phyloP scores from a whole-genome alignment of 2,113 vertebrate genomes.

The Raja brachyura region DNA sequence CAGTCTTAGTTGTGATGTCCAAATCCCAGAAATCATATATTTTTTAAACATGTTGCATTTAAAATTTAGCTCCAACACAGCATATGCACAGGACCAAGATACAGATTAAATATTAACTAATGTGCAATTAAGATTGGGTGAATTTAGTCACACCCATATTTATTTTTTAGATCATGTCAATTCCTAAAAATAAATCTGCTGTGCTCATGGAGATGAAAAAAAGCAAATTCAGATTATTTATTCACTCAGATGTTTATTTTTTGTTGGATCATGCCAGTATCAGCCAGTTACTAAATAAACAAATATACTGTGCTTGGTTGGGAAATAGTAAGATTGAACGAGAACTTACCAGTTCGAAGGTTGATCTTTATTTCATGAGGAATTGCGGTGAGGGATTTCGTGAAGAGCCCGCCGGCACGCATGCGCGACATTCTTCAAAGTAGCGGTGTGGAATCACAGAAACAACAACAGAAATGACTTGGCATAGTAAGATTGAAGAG shows the following conservation, averaged over 20 bases:
- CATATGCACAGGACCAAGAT: neutral
- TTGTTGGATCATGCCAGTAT: neutral
- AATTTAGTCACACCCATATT: slow-evolving; percentile 17
- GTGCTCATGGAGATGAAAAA: neutral
- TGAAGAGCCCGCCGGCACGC: too few relatives aligned
- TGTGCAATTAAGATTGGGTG: slow-evolving; percentile 1
- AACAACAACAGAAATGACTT: too few relatives aligned
- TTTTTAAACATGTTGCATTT: neutral
- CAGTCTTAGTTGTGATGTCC: neutral
- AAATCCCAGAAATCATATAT: neutral
- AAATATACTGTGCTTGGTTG: neutral
- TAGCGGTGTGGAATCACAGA: too few relatives aligned
- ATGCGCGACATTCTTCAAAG: too few relatives aligned
- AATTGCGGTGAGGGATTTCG: too few relatives aligned
- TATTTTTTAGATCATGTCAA: slow-evolving; percentile 6
- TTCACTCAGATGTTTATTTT: neutral
- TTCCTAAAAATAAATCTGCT: slow-evolving; percentile 6
- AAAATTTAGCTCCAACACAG: neutral
- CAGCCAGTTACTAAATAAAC: neutral
- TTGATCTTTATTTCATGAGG: too few relatives aligned
- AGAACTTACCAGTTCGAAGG: too few relatives aligned
- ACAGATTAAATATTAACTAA: neutral
- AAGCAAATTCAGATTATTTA: neutral
- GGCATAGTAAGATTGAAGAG: too few relatives aligned
- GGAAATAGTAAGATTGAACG: too few relatives aligned